Conservation (phyloP, 2,888 invertebrate species). For the Agelastica alni region DNA sequence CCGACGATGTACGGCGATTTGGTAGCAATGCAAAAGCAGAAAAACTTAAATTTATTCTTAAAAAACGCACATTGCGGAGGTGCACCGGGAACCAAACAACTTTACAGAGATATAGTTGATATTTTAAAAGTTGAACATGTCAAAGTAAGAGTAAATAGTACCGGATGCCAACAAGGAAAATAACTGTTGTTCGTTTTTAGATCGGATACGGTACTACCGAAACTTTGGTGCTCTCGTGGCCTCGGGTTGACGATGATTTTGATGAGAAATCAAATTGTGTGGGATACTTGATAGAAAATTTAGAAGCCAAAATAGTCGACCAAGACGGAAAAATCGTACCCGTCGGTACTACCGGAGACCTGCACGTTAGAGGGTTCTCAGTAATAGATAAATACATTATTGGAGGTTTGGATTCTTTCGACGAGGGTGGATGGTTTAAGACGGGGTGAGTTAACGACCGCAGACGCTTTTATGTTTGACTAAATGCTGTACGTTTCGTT, state of each 20-base stretch:
- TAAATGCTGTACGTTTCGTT: too few species aligned
- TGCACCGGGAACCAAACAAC: constrained; percentile 68
- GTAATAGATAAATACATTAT: constrained; percentile 86
- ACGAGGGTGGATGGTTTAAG: constrained; percentile 74
- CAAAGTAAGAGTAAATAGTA: too few species aligned
- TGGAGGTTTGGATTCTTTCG: constrained; percentile 69
- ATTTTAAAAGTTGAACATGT: constrained; percentile 57
- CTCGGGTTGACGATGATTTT: constrained; percentile 59
- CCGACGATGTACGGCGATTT: constrained; percentile 87
- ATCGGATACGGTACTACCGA: constrained; percentile 66
- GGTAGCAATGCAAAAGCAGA: constrained; percentile 59
- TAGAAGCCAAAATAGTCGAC: constrained; percentile 70
- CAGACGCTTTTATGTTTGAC: too few species aligned
- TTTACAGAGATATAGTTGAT: constrained; percentile 60
- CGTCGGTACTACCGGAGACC: constrained; percentile 73
- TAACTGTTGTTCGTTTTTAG: too few species aligned
- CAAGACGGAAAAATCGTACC: constrained; percentile 67
- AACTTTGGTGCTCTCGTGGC: constrained; percentile 60
- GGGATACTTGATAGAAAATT: constrained; percentile 62
- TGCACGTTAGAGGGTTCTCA: constrained; percentile 75
- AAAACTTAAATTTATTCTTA: constrained; percentile 57
- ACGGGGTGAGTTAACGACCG: constrained; percentile 66
- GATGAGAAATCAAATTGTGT: constrained; percentile 57
- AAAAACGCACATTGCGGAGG: constrained; percentile 72
- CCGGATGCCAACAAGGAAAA: too few species aligned